Base-by-base conservation (phyloP, 2,113 vertebrate genomes). In the Neoarius graeffei region DNA sequence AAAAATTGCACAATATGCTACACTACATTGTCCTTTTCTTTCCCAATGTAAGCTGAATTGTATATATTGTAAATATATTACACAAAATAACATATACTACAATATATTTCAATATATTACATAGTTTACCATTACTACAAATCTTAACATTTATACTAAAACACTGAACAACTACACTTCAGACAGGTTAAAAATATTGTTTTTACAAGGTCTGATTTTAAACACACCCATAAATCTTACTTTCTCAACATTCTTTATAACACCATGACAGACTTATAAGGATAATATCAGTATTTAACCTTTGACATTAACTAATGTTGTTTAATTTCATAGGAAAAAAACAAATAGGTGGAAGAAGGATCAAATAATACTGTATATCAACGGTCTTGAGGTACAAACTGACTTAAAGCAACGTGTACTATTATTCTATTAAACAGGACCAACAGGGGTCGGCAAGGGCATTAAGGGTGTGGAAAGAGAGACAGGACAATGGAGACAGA, bases 401-500 rank as follows among this genome's bases (percentile, higher is more conserved):
- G 48, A 50, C 82, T 84, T 30, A 83, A 67, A 83, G 42, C 20
- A 25, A 77, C n/a, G 4, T 5, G 74, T n/a, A 13, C 19, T 35
- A 42, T 15, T 83, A 25, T 48, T 62, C 13, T 17, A 35, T 86
- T 69, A 30, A 57, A 81, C 11, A 71, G 57, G 62, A 48, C 52
- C 23, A 73, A 35, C 79, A 82, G 62, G 54, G 57, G 35, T 83
- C 4, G 3, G 5, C 9, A 27, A 82, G 87, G 84, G 77, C 67
- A 25, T 86, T 50, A 0, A 19, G 62, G 30, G n/a, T 82, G 83
- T 83, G 87, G 82, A n/a, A 86, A 86, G 79, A 76, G 59, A 87
- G 85, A 86, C 23, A 90, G 88, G 92, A 90, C 64, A 84, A 67
- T 82, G 89, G 89, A 89, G 89, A 81, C 42, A 88, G 89, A 13